Percentiles rank a stretch among this genome's conserved stretches.
Conservation (phyloP, 1,140 invertebrate genomes). For the Galendromus occidentalis region DNA sequence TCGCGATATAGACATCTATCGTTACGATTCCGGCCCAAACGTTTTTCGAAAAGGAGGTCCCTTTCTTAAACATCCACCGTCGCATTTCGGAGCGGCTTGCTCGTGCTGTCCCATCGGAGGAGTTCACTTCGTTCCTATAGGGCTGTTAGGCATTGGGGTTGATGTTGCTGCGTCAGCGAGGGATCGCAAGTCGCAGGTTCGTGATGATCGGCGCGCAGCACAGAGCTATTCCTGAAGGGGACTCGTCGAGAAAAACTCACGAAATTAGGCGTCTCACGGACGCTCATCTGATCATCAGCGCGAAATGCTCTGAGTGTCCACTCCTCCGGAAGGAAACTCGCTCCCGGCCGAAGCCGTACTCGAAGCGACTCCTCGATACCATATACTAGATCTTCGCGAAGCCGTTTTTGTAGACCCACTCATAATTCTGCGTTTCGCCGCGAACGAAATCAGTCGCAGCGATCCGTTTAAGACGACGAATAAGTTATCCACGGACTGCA, state of each 20-base stretch:
- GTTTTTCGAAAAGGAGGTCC: conserved; percentile 38
- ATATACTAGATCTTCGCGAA: too few relatives aligned
- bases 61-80: conserved; percentile 38
- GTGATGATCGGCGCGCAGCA: conserved; percentile 18
- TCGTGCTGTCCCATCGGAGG: conserved; percentile 32
- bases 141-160: conserved; percentile 16
- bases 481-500: background rate
- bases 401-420: background rate
- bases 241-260: too few relatives aligned
- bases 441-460: background rate
- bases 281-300: too few relatives aligned
- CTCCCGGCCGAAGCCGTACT: too few relatives aligned
- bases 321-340: too few relatives aligned
- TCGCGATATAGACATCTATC: conserved; percentile 35
- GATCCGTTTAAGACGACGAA: background rate
- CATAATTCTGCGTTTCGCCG: background rate
- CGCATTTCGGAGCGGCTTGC: conserved; percentile 32
- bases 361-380: too few relatives aligned
- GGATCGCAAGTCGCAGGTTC: conserved; percentile 15
- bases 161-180: conserved; percentile 16
- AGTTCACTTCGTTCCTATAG: conserved; percentile 21
- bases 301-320: too few relatives aligned
- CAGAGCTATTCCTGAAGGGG: conserved; percentile 24
- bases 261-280: too few relatives aligned
- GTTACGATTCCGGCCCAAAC: conserved; percentile 31